phyloP scores from a whole-genome alignment of 2,113 vertebrate species.

The Dromaius novaehollandiae region DNA sequence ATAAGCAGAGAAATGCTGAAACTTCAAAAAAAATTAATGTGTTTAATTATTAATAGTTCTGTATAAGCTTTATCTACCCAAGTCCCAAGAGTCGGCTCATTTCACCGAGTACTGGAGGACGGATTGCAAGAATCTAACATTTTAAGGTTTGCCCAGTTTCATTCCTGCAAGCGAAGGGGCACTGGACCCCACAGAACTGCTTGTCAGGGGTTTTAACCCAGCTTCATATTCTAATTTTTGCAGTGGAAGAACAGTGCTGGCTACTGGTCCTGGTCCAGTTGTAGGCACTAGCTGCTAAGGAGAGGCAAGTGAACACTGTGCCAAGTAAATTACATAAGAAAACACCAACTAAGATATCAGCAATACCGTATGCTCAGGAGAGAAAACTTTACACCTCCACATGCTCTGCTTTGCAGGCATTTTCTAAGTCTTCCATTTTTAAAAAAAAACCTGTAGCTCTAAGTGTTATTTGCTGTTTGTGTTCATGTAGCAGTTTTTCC shows the following conservation, averaged over 20 bases:
- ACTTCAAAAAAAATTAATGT: neutral
- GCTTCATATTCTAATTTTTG: neutral
- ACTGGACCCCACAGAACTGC: neutral
- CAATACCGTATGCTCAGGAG: neutral
- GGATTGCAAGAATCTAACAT: neutral
- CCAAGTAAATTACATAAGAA: neutral
- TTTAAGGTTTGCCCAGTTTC: neutral
- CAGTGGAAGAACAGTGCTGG: accelerated
- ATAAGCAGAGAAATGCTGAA: neutral
- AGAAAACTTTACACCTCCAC: neutral
- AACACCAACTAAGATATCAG: neutral
- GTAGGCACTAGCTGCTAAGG: neutral
- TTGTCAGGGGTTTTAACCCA: neutral
- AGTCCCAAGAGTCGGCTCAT: neutral
- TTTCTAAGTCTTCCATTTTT: neutral
- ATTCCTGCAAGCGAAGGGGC: too few relatives aligned
- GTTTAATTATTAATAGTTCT: neutral
- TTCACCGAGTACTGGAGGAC: accelerated
- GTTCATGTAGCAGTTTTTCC: neutral
- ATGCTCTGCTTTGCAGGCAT: neutral
- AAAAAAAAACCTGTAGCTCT: neutral
- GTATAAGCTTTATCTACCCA: neutral
- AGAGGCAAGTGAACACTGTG: accelerated
- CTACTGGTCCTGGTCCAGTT: accelerated
- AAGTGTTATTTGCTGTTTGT: neutral